These are phyloP conservation scores for Pristionchus entomophagus DNA, from an alignment of 2,888 invertebrate genomes.

Conservation along the genomic window DNA sequence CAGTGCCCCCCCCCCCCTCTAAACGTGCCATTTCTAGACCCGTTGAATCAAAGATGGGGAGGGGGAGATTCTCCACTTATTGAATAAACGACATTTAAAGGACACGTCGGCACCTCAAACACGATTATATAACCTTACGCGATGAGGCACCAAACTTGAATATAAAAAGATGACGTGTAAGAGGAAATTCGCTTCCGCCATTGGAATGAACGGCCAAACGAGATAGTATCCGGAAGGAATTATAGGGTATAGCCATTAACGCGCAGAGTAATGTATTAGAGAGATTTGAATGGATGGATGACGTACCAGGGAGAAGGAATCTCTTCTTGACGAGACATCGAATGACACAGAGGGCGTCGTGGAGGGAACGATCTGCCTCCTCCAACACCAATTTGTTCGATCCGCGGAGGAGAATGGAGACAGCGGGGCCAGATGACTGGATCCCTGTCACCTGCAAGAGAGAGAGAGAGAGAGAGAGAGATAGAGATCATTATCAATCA, in stretches of 20 bases:
- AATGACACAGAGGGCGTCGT: conserved; percentile 93
- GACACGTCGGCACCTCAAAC: not conserved
- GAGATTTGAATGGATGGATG: too few relatives aligned
- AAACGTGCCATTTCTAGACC: too few relatives aligned
- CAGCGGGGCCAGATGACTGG: conserved; percentile 89
- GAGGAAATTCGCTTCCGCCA: too few relatives aligned
- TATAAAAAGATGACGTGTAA: not conserved
- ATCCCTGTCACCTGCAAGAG: conserved; percentile 86
- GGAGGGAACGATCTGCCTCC: conserved; percentile 90
- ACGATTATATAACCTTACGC: not conserved
- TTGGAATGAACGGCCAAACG: too few relatives aligned
- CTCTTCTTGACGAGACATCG: conserved; percentile 94
- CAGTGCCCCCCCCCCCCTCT: not conserved
- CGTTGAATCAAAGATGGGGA: not conserved
- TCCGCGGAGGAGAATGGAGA: conserved; percentile 91
- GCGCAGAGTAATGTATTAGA: too few relatives aligned
- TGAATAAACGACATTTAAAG: not conserved
- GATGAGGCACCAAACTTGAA: not conserved
- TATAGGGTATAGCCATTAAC: too few relatives aligned
- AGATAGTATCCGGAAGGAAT: too few relatives aligned
- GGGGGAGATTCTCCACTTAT: not conserved
- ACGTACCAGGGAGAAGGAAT: conserved; percentile 72
- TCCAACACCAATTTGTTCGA: conserved; percentile 91
- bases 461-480: too few relatives aligned
- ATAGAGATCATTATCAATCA: too few relatives aligned